Base-by-base conservation (phyloP, 1,140 invertebrate genomes). In the Zaprionus taronus region DNA sequence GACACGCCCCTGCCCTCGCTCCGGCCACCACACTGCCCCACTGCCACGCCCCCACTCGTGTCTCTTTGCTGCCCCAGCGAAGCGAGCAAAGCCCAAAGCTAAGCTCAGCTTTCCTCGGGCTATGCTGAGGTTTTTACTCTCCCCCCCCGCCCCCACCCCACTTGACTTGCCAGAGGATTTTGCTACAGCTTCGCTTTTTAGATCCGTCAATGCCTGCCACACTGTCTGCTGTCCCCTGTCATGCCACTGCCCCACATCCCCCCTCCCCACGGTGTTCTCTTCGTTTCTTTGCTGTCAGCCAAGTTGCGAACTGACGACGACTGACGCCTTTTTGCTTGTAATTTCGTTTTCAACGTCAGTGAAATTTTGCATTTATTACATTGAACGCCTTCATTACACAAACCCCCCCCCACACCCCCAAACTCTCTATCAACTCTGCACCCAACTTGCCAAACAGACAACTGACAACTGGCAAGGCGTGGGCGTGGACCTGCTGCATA, bases 301-400 rank as follows among this genome's bases (percentile, higher is more conserved):
- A 55, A 58, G 26, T n/a, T 49, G 38, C 12, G 51, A 70, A 56
- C 68, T 69, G 72, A 69, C 56, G 66, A 75, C 67, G 66, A 75
- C 67, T 70, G 70, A 31, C 34, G 31, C 36, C 38, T 41, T 68
- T 61, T 22, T 68, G 64, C 60, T 75, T 66, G 78, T 83, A 89
- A 83, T 89, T 89, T 90, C 72, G 63, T 81, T 87, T 89, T 89
- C 73, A 75, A 79, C 85, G 81, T 89, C 79, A 81, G 83, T 84
- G 72, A 89, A 90, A 90, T 89, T 89, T 89, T 89, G 85, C 84
- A 89, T 89, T 89, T 89, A 86, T 89, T 90, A 85, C 75, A 89
- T 89, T 76, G 84, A 89, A 89, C 69, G 84, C 85, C 85, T 90
- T 89, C 85, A 89, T 89, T 90, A 89, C 85, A 90, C 84, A 66